phyloP scores from a whole-genome alignment of 1,140 invertebrate genomes.

The Anastrepha obliqua region DNA sequence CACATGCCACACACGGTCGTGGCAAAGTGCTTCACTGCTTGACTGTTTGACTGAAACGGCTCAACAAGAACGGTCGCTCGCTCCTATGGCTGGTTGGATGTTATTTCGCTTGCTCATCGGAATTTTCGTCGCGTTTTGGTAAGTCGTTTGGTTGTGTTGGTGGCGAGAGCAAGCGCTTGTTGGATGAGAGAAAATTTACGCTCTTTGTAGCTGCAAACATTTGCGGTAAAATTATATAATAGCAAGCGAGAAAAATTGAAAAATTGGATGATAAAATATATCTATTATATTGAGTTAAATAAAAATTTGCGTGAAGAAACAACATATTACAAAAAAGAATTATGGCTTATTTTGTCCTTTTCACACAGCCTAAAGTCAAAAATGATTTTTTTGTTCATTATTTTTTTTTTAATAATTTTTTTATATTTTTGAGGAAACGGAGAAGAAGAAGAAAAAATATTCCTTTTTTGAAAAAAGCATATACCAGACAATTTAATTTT shows the following conservation, averaged over 20 bases:
- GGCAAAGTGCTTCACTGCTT: conserved; percentile 14
- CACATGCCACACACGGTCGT: conserved; percentile 35
- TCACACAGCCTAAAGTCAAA: too few relatives aligned
- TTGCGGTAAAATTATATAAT: not conserved
- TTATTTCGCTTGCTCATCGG: conserved; percentile 24
- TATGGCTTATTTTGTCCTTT: too few relatives aligned
- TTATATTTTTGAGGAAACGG: too few relatives aligned
- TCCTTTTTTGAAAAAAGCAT: too few relatives aligned
- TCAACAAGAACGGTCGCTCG: conserved; percentile 29
- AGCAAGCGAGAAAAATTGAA: conserved; percentile 21
- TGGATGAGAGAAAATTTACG: not conserved
- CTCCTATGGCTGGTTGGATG: not conserved
- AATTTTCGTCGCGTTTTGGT: not conserved
- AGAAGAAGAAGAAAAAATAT: too few relatives aligned
- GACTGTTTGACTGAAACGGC: not conserved
- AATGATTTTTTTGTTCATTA: too few relatives aligned
- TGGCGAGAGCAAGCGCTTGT: not conserved
- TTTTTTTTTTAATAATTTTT: too few relatives aligned
- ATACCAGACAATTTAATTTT: too few relatives aligned
- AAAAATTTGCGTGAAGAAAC: too few relatives aligned
- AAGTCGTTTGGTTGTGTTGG: not conserved
- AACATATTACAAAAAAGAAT: too few relatives aligned
- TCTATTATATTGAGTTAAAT: too few relatives aligned
- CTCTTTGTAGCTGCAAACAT: not conserved
- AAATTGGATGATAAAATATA: too few relatives aligned